phyloP scores from a whole-genome alignment of 2,888 invertebrate species.

The Drosophila subsilvestris region DNA sequence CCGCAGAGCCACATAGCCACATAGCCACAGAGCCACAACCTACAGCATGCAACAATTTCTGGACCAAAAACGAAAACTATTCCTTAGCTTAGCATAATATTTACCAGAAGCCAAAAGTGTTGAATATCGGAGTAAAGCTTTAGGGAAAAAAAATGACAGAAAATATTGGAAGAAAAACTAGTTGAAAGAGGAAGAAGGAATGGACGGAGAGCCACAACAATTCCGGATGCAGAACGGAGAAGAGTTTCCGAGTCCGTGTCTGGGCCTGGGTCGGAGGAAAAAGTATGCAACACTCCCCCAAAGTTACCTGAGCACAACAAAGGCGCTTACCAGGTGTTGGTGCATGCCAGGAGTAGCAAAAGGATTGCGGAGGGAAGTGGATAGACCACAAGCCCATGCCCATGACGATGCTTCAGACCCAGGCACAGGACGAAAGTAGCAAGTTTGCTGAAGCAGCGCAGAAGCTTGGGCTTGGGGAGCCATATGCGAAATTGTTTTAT shows the following conservation, averaged over 20 bases:
- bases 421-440: slow-evolving; percentile 22
- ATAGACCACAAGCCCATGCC: slow-evolving; percentile 51
- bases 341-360: slow-evolving; percentile 22
- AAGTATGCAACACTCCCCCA: slow-evolving; percentile 68
- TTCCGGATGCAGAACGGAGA: slow-evolving; percentile 34
- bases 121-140: slow-evolving; percentile 25
- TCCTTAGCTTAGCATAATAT: slow-evolving; percentile 37
- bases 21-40: slow-evolving; percentile 16
- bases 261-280: slow-evolving; percentile 15
- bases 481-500: slow-evolving; percentile 74
- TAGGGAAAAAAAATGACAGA: slow-evolving; percentile 32
- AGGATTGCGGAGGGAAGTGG: slow-evolving; percentile 7
- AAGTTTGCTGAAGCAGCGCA: slow-evolving; percentile 10
- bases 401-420: no score
- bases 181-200: neutral
- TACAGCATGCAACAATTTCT: slow-evolving; percentile 36
- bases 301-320: slow-evolving; percentile 39
- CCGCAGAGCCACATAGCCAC: slow-evolving; percentile 9
- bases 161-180: slow-evolving; percentile 44
- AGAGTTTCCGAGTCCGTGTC: slow-evolving; percentile 9
- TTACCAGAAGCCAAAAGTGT: slow-evolving; percentile 36
- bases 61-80: slow-evolving; percentile 12
- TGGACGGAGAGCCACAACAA: slow-evolving; percentile 57
- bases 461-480: slow-evolving; percentile 43
- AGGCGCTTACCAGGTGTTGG: slow-evolving; percentile 61